Base-by-base conservation (phyloP, 2,888 invertebrate genomes). In the Blera fallax region DNA sequence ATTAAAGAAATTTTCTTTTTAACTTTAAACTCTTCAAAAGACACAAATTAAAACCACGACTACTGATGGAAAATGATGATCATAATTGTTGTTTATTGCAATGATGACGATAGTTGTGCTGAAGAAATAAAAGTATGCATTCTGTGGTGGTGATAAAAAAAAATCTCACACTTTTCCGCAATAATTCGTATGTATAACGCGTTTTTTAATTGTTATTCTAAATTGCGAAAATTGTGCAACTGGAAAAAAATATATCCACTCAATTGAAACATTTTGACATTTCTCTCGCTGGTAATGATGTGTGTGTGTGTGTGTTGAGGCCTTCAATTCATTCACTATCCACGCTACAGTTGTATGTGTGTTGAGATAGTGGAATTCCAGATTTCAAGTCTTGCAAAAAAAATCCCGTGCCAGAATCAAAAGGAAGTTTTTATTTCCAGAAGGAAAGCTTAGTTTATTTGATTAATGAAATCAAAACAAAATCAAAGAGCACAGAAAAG, bases 1-100 rank as follows among this genome's bases (percentile, higher is more conserved):
- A 60, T 60, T 70, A n/a, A n/a, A 52, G 29, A 37, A 40, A 6
- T 67, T 34, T 34, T 69, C 29, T 48, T 24, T 65, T 60, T 65
- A 73, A 73, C 58, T 80, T 80, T 73, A 50, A 80, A 73, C 73
- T 67, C 56, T 65, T 48, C 48, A 56, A 80, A 50, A 69, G 65
- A 77, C 62, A 56, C 60, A 64, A 40, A 52, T 40, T 40, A 18
- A 27, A 14, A 70, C 70, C 65, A 70, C 64, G 50, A 70, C 69
- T 79, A 62, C 48, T 79, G 24, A 3, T 24, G 64, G 37, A 74
- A 64, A 64, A 64, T 69, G 62, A 62, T 43, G 40, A 37, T 37
- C 45, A 60, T 60, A 43, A 37, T 64, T 70, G 37, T 79, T 78
- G 73, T 69, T 73, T 67, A 14, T 79, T 62, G 60, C 67, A 67